Conservation (phyloP, 2,888 invertebrate genomes). For the Prosapia bicincta region DNA sequence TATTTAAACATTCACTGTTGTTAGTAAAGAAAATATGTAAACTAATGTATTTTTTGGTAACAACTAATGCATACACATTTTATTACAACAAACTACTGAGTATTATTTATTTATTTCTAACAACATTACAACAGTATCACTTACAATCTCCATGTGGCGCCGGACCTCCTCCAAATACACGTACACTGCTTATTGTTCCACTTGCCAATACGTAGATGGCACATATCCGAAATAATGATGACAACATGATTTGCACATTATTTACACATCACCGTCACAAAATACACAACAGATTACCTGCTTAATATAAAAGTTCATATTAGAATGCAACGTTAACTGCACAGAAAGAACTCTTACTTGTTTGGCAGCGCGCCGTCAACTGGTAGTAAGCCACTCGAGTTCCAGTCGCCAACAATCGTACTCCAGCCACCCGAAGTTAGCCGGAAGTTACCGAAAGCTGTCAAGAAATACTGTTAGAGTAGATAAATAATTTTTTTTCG, state of each 20-base stretch:
- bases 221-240: neutral
- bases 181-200: neutral
- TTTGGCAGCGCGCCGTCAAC: neutral
- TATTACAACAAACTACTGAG: no score
- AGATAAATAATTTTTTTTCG: no score
- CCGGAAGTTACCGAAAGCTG: neutral
- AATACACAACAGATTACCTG: neutral
- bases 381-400: neutral
- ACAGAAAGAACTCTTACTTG: neutral
- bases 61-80: no score
- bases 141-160: neutral
- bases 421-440: neutral
- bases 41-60: no score
- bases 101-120: no score
- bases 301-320: neutral
- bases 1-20: no score
- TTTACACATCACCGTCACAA: neutral
- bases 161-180: neutral
- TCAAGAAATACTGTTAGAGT: no score
- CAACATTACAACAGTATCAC: no score
- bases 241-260: neutral
- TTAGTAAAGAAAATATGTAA: no score
- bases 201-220: neutral
- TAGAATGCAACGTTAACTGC: neutral
- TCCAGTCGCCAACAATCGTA: neutral